Evolutionary conservation across 2,888 invertebrate genomes (phyloP), one percentile per base, ranked within the genome.

Genomic region (Rhimphoctona megacephalus): DNA sequence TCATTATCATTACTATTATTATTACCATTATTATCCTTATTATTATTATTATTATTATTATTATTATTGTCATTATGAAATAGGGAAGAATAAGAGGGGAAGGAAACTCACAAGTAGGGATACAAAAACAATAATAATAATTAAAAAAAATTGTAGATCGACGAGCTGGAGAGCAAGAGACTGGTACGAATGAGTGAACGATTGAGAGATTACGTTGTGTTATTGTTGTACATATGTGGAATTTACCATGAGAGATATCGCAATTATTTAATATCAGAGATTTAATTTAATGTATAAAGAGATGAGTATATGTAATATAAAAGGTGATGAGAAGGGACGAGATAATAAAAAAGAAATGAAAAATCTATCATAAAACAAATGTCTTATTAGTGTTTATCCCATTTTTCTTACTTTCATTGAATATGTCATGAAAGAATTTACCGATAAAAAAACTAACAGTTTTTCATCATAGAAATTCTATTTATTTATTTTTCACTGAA

Each of bases 201-300:
- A 83, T 83, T 83, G 87, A 73, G 61, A 85, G 81, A 82, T 72
- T 85, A 81, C 82, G 81, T 69, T 81, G 79, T 87, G 83, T 77
- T 57, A 76, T 70, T 87, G 57, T 61, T 61, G 85, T 86, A 88
- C 82, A 88, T 84, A 87, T 19, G 77, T 78, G 73, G 66, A 90
- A 88, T 90, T 90, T 89, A 91, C 89, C 91, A 88, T 87, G 88
- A 88, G 84, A 90, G 88, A 89, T 90, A 90, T 90, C 89, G 89
- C 90, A 90, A 92, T 91, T 92, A 93, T 92, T 93, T 92, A 90
- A 93, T 92, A 90, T 84, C 92, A 93, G 92, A 93, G 92, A 90
- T 92, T 88, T 92, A 92, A 93, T 92, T 93, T 91, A 92, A 93
- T 93, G 92, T 92, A 93, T 91, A 88, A 80, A 93, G 90, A 93